Evolutionary conservation across 2,888 invertebrate species (phyloP).

Genomic region (Loripinus fragilis): DNA sequence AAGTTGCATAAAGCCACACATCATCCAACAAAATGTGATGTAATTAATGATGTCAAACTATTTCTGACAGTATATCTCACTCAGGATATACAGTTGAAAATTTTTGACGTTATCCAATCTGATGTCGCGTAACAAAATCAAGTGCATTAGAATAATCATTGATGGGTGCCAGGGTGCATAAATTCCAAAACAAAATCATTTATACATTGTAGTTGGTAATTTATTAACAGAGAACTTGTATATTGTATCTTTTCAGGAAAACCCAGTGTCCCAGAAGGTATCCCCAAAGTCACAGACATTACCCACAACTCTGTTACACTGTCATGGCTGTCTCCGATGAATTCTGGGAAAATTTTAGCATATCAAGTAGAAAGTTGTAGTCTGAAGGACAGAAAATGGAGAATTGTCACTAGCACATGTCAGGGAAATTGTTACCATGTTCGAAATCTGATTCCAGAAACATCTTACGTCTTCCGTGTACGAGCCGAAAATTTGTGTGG

Average conservation of each 20-base stretch:
- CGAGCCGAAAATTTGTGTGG: constrained; percentile 76
- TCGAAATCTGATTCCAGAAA: constrained; percentile 67
- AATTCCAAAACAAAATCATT: too few species aligned
- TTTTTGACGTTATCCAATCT: too few species aligned
- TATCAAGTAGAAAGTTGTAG: constrained; percentile 69
- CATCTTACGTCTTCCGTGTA: constrained; percentile 71
- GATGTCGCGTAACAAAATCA: too few species aligned
- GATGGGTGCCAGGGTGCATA: too few species aligned
- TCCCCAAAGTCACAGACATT: constrained; percentile 67
- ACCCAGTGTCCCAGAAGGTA: constrained; percentile 71
- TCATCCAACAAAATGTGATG: too few species aligned
- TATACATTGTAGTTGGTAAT: too few species aligned
- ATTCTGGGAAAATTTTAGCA: constrained; percentile 67
- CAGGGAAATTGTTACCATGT: constrained; percentile 74
- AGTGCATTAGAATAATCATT: too few species aligned
- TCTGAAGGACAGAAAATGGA: constrained; percentile 66
- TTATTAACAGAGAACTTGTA: too few species aligned
- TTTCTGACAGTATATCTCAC: too few species aligned
- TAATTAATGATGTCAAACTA: too few species aligned
- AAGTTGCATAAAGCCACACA: too few species aligned
- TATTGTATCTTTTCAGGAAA: constrained; percentile 67
- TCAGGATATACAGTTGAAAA: too few species aligned
- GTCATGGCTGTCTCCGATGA: constrained; percentile 81
- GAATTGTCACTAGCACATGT: constrained; percentile 71
- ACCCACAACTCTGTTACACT: constrained; percentile 76